These are phyloP conservation scores for Drosophila barbarae DNA, from an alignment of 2,888 invertebrate genomes.

Conservation along the genomic window DNA sequence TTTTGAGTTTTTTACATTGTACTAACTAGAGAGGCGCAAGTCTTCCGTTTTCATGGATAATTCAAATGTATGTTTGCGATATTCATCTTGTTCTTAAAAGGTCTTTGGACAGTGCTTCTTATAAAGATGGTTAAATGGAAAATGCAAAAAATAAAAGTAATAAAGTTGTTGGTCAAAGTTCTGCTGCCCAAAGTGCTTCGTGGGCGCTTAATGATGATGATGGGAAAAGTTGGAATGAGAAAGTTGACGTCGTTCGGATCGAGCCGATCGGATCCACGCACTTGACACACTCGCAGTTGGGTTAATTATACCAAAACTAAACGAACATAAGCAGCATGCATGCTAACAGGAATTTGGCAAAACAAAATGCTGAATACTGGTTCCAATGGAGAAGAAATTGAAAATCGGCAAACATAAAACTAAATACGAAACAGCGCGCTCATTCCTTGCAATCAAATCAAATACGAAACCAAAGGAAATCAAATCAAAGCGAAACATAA, in stretches of 20 bases:
- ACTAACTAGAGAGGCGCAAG: neutral
- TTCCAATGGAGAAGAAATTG: constrained; percentile 10
- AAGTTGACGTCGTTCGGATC: constrained; percentile 16
- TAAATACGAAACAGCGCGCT: constrained; percentile 30
- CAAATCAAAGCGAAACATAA: constrained; percentile 46
- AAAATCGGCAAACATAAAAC: constrained; percentile 40
- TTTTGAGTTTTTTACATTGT: neutral
- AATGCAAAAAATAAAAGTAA: constrained; percentile 31
- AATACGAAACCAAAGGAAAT: constrained; percentile 27
- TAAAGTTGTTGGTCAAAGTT: constrained; percentile 2
- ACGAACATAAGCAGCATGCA: constrained; percentile 68
- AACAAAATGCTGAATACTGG: constrained; percentile 11
- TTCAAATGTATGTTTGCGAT: neutral
- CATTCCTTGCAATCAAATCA: constrained; percentile 48
- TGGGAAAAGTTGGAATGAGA: constrained; percentile 40
- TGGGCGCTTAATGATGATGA: constrained; percentile 25
- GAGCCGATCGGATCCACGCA: constrained; percentile 11
- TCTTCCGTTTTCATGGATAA: neutral
- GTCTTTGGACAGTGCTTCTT: neutral
- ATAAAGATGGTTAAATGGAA: constrained; percentile 12
- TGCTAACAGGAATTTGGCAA: constrained; percentile 11
- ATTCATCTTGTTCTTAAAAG: neutral
- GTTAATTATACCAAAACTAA: constrained; percentile 35
- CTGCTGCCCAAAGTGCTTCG: constrained; percentile 21
- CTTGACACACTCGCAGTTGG: constrained; percentile 32